phyloP scores from a whole-genome alignment of 2,113 vertebrate species.

The Acrocephalus arundinaceus region DNA sequence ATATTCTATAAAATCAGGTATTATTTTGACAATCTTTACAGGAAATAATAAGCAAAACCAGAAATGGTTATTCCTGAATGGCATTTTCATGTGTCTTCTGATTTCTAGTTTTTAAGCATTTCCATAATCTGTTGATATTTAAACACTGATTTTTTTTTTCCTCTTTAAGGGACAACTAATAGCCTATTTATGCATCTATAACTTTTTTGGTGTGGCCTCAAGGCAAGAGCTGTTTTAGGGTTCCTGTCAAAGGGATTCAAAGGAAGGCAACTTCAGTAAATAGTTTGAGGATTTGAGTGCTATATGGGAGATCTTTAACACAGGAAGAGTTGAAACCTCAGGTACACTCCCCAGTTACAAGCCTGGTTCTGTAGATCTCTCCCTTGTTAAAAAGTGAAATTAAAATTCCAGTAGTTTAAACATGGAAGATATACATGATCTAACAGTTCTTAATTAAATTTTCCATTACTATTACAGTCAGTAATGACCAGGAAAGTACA shows the following conservation, averaged over 20 bases:
- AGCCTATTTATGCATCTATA: background rate
- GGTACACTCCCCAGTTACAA: background rate
- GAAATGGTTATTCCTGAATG: background rate
- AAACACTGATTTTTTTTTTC: background rate
- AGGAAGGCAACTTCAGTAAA: background rate
- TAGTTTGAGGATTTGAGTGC: background rate
- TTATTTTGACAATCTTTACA: background rate
- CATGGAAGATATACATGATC: background rate
- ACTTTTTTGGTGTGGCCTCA: background rate
- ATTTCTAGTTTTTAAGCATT: background rate
- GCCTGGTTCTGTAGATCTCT: background rate
- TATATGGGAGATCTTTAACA: background rate
- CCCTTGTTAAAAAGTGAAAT: background rate
- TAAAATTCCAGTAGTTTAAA: background rate
- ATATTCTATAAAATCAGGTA: background rate
- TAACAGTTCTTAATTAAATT: background rate
- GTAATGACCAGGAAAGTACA: background rate
- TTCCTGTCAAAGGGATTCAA: background rate
- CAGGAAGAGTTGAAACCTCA: background rate
- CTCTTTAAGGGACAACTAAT: background rate
- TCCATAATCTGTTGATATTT: background rate
- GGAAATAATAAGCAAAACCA: background rate
- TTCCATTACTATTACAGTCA: background rate
- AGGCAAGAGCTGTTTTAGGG: background rate
- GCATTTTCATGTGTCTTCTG: background rate